These are phyloP conservation scores for Hypothenemus hampei DNA, from an alignment of 1,140 invertebrate genomes.

Conservation along the genomic window DNA sequence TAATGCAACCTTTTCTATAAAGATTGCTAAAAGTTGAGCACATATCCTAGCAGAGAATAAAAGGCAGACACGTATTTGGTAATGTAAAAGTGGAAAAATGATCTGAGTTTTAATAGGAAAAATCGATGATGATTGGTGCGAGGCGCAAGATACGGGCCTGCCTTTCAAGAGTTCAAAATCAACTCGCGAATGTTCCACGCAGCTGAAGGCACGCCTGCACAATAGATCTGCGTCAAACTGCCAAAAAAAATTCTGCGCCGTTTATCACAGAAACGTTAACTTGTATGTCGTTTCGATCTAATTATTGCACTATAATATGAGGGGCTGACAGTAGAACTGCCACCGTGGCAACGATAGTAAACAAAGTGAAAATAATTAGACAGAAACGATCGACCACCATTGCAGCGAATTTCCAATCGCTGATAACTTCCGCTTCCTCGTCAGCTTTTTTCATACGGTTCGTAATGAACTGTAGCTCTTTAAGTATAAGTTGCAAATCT, in stretches of 20 bases:
- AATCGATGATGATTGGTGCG: neutral
- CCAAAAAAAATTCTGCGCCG: constrained; percentile 36
- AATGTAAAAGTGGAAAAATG: neutral
- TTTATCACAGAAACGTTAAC: constrained; percentile 46
- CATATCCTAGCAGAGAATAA: neutral
- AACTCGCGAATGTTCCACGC: constrained; percentile 42
- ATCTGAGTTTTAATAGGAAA: neutral
- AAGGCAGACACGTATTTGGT: neutral
- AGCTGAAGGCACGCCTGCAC: constrained; percentile 39
- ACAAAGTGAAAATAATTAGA: constrained; percentile 93
- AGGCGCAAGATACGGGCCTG: constrained; percentile 40
- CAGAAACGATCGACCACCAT: constrained; percentile 99
- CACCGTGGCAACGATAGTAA: constrained; percentile 93
- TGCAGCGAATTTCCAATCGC: constrained; percentile 99
- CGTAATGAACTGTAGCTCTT: constrained; percentile 93
- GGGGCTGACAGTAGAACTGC: constrained; percentile 90
- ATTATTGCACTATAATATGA: constrained; percentile 89
- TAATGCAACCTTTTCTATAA: neutral
- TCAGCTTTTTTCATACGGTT: constrained; percentile 84
- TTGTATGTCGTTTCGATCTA: neutral
- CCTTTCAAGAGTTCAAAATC: constrained; percentile 39
- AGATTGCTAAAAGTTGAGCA: neutral
- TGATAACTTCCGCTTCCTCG: constrained; percentile 84
- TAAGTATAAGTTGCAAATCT: constrained; percentile 56
- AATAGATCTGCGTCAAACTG: constrained; percentile 37